Evolutionary conservation across 2,113 vertebrate species (phyloP).

Genomic region (Castor canadensis): DNA sequence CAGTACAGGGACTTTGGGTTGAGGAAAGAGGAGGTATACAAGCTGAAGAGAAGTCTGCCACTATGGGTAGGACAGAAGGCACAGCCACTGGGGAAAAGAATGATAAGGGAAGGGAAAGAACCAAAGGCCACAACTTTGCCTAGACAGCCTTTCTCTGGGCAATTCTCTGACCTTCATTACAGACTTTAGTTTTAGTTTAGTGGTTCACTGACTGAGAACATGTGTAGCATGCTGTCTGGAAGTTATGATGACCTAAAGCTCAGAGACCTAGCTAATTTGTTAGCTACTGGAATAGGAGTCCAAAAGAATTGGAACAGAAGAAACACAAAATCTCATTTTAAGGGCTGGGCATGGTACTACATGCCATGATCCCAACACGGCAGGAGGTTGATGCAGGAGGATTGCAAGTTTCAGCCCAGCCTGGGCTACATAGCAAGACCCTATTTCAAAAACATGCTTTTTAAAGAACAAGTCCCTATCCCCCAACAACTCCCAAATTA

Average conservation of each 20-base stretch:
- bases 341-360: not conserved
- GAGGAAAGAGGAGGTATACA: not conserved
- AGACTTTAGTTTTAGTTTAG: too few relatives aligned
- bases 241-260: not conserved
- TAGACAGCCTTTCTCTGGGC: not conserved
- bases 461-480: not conserved
- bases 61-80: not conserved
- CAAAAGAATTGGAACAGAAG: not conserved
- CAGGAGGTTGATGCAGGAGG: not conserved
- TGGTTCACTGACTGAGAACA: not conserved
- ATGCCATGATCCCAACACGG: not conserved
- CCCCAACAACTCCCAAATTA: not conserved
- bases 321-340: constrained; percentile 30
- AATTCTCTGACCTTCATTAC: not conserved
- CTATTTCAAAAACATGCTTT: too few relatives aligned
- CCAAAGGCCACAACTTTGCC: not conserved
- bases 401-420: not conserved
- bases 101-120: not conserved
- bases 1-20: not conserved
- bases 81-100: not conserved
- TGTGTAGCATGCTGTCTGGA: not conserved
- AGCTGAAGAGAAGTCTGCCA: not conserved
- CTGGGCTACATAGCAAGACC: not conserved
- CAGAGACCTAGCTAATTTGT: not conserved
- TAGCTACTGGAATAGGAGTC: not conserved